phyloP scores from a whole-genome alignment of 2,113 vertebrate genomes.

The Phylloscopus trochiloides region DNA sequence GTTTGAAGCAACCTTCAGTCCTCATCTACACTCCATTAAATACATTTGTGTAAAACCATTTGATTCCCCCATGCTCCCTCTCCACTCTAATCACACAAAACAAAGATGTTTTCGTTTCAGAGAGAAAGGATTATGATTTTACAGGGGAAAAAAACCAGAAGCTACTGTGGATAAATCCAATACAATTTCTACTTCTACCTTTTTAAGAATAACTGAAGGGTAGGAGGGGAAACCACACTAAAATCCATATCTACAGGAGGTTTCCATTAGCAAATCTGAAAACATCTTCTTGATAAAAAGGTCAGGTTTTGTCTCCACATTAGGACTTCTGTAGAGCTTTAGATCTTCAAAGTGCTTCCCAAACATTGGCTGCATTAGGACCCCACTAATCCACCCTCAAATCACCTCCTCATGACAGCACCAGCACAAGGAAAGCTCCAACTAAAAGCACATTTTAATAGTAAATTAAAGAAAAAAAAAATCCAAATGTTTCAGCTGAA shows the following conservation, averaged over 20 bases:
- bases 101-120: background rate
- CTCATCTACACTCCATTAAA: background rate
- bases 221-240: background rate
- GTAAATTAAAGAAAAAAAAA: background rate
- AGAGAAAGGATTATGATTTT: background rate
- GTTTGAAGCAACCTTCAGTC: background rate
- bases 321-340: background rate
- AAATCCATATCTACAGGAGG: background rate
- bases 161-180: background rate
- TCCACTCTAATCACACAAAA: background rate
- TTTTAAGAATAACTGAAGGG: background rate
- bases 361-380: background rate
- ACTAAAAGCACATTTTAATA: background rate
- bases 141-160: background rate
- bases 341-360: background rate
- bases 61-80: background rate
- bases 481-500: background rate
- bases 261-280: conserved; percentile 14
- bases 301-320: background rate
- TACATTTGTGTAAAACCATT: background rate
- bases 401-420: background rate
- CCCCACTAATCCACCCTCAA: background rate
- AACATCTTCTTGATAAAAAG: background rate
- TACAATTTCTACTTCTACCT: background rate
- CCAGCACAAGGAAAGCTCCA: background rate